phyloP scores from a whole-genome alignment of 2,797 vertebrate genomes.

The Thamnophis elegans region DNA sequence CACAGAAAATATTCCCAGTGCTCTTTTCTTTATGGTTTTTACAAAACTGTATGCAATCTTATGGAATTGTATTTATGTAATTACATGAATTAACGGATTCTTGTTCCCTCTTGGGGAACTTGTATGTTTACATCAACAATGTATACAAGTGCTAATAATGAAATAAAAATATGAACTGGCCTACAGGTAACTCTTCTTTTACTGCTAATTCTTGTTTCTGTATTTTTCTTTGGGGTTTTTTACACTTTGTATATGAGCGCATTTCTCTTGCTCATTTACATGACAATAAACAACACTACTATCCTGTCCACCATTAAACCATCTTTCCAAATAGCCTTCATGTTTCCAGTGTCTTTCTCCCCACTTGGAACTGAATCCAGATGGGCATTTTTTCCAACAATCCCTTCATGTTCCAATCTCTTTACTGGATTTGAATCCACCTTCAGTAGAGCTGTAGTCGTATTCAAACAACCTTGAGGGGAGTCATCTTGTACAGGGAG shows the following conservation, averaged over 20 bases:
- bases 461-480: neutral
- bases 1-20: neutral
- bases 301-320: no score
- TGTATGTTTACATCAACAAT: neutral
- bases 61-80: neutral
- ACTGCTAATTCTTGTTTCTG: neutral
- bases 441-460: neutral
- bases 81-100: neutral
- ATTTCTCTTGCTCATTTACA: neutral
- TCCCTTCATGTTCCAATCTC: neutral
- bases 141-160: neutral
- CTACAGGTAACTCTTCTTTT: neutral
- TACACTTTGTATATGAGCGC: neutral
- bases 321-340: no score
- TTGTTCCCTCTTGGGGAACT: neutral
- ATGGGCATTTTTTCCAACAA: no score
- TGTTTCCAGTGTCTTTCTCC: no score
- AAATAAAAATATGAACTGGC: neutral
- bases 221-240: neutral
- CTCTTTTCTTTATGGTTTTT: neutral
- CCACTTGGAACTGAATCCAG: no score
- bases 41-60: neutral
- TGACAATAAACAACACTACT: neutral
- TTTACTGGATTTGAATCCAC: neutral
- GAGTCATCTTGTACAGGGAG: neutral